These are phyloP conservation scores for Phalloptychus januarius DNA, from an alignment of 2,797 vertebrate species.

Conservation along the genomic window DNA sequence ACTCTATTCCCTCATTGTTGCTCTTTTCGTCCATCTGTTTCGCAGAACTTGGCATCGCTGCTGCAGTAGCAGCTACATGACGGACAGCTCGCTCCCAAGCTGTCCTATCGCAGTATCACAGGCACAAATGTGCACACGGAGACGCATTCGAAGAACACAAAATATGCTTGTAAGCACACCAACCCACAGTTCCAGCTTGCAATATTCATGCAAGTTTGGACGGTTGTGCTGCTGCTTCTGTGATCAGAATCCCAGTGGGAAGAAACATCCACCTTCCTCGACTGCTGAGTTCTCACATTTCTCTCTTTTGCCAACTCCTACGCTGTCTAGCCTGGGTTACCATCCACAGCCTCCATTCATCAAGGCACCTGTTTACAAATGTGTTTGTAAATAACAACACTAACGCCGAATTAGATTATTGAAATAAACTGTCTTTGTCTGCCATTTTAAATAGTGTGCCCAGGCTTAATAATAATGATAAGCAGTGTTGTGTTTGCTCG, in stretches of 20 bases:
- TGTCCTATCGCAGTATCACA: slow-evolving; percentile 66
- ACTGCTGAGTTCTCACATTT: slow-evolving; percentile 48
- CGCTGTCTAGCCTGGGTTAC: slow-evolving; percentile 46
- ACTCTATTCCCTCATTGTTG: slow-evolving; percentile 59
- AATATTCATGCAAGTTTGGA: slow-evolving; percentile 13
- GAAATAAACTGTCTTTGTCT: background rate
- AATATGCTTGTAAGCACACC: slow-evolving; percentile 28
- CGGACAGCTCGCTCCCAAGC: slow-evolving; percentile 58
- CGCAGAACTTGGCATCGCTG: slow-evolving; percentile 60
- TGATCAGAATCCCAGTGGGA: slow-evolving; percentile 47
- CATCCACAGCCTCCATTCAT: slow-evolving; percentile 44
- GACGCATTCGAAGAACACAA: slow-evolving; percentile 32
- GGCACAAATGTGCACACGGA: slow-evolving; percentile 50
- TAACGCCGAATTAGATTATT: background rate
- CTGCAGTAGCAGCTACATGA: slow-evolving; percentile 62
- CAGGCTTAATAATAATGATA: background rate
- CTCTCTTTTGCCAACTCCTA: slow-evolving; percentile 38
- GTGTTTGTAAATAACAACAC: background rate
- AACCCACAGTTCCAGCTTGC: slow-evolving; percentile 18
- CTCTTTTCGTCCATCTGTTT: slow-evolving; percentile 72
- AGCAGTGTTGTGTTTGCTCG: background rate
- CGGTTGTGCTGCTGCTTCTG: slow-evolving; percentile 30
- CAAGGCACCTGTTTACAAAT: slow-evolving; percentile 43
- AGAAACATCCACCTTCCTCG: slow-evolving; percentile 38
- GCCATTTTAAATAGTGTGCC: background rate